A percentile compares a stretch with the other conserved stretches of the same genome.
phyloP scores from a whole-genome alignment of 2,888 invertebrate genomes.

The Troilus luridus region DNA sequence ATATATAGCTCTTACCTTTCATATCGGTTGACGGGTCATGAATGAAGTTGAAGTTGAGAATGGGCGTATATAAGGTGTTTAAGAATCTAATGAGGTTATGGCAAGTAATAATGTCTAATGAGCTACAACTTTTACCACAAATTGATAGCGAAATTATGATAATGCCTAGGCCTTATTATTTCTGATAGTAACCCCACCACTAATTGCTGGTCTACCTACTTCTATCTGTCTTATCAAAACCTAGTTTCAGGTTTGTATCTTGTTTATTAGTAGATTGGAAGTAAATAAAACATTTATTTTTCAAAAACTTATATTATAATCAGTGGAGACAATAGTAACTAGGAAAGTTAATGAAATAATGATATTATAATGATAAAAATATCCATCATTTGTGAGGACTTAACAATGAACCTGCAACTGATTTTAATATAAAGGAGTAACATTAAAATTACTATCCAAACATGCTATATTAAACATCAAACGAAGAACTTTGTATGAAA shows the following conservation, averaged over 20 bases:
- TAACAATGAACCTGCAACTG: too few relatives aligned
- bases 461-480: too few relatives aligned
- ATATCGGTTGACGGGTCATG: not conserved
- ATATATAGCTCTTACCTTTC: not conserved
- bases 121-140: not conserved
- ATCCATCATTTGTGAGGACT: too few relatives aligned
- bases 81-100: slow-evolving; percentile 5
- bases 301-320: too few relatives aligned
- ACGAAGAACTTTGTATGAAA: too few relatives aligned
- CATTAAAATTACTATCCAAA: too few relatives aligned
- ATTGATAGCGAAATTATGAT: slow-evolving; percentile 30
- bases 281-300: too few relatives aligned
- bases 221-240: not conserved
- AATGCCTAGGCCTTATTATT: not conserved
- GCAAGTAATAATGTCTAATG: slow-evolving; percentile 36
- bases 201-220: slow-evolving; percentile 24
- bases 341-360: too few relatives aligned
- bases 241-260: not conserved
- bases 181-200: not conserved
- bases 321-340: too few relatives aligned
- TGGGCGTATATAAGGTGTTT: not conserved
- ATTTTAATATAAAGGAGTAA: too few relatives aligned
- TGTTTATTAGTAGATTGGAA: not conserved
- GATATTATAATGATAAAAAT: too few relatives aligned
- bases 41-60: not conserved